These are phyloP conservation scores for Pocillopora meandrina DNA, from an alignment of 92 coral and sea anemone genomes.

Conservation along the genomic window DNA sequence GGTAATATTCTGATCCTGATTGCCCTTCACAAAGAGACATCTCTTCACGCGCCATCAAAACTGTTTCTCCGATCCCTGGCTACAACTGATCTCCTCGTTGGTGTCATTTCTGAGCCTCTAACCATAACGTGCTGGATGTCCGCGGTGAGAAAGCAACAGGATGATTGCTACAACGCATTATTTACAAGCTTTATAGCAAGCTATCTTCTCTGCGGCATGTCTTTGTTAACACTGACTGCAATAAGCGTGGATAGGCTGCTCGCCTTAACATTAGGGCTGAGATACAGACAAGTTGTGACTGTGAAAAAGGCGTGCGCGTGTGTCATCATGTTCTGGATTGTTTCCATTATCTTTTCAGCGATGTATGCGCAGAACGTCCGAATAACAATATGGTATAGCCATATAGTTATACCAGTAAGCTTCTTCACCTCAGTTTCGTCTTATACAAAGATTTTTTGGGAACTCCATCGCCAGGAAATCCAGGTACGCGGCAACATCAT, in stretches of 20 bases:
- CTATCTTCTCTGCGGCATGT: conserved; percentile 12
- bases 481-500: not conserved
- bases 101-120: conserved; percentile 18
- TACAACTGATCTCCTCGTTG: conserved; percentile 27
- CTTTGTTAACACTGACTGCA: conserved; percentile 25
- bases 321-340: not conserved
- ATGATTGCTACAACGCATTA: not conserved
- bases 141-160: not conserved
- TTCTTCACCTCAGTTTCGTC: not conserved
- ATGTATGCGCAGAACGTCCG: not conserved
- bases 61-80: conserved; percentile 25
- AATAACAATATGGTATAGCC: conserved; percentile 4
- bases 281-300: conserved; percentile 24
- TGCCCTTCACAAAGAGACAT: conserved; percentile 16
- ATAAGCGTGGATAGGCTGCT: conserved; percentile 32
- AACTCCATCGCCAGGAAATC: not conserved
- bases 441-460: conserved; percentile 13
- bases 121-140: conserved; percentile 12
- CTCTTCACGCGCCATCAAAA: conserved; percentile 39
- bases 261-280: conserved; percentile 8
- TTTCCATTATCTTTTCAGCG: conserved; percentile 1
- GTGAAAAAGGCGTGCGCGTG: not conserved
- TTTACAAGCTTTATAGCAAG: not conserved
- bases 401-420: conserved; percentile 3
- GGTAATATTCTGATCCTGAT: conserved; percentile 23